These are phyloP conservation scores for Gila orcuttii DNA, from an alignment of 2,113 vertebrate genomes.

Conservation along the genomic window DNA sequence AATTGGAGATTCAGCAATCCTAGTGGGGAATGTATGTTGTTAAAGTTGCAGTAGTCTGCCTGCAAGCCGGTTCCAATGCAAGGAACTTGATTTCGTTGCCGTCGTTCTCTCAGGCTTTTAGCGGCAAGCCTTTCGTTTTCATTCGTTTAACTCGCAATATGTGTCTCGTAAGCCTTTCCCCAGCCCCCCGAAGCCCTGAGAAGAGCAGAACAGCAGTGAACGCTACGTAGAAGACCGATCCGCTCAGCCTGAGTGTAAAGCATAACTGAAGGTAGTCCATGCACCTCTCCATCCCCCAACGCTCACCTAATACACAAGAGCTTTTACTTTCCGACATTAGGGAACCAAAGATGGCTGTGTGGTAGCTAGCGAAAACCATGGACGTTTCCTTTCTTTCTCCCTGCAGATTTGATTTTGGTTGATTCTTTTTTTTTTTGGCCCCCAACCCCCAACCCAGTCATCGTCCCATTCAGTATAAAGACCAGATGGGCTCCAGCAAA, in stretches of 20 bases:
- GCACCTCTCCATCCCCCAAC: neutral
- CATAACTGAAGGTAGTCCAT: slow-evolving; percentile 79
- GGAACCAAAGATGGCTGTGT: slow-evolving; percentile 79
- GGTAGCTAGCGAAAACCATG: slow-evolving; percentile 77
- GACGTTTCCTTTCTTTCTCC: slow-evolving; percentile 46
- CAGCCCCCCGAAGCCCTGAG: slow-evolving; percentile 38
- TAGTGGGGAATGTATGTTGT: slow-evolving; percentile 65
- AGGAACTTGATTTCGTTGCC: slow-evolving; percentile 32
- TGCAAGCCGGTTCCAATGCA: slow-evolving; percentile 37
- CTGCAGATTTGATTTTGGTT: slow-evolving; percentile 34
- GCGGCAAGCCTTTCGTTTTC: slow-evolving; percentile 54
- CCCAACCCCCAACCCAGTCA: neutral
- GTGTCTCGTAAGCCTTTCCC: slow-evolving; percentile 70
- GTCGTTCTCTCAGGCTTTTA: slow-evolving; percentile 54
- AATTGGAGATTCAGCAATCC: slow-evolving; percentile 65
- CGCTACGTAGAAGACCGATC: slow-evolving; percentile 50
- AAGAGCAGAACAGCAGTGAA: slow-evolving; percentile 43
- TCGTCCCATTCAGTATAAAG: slow-evolving; percentile 66
- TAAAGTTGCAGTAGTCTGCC: slow-evolving; percentile 55
- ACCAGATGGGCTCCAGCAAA: slow-evolving; percentile 80
- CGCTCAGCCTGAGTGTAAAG: slow-evolving; percentile 79
- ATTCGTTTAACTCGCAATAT: slow-evolving; percentile 51
- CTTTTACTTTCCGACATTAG: slow-evolving; percentile 68
- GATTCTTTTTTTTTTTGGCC: slow-evolving; percentile 1
- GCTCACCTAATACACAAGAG: slow-evolving; percentile 55